Evolutionary conservation across 2,797 vertebrate species (phyloP), one percentile per base, ranked within the genome.

Genomic region (Lithobates sylvaticus): DNA sequence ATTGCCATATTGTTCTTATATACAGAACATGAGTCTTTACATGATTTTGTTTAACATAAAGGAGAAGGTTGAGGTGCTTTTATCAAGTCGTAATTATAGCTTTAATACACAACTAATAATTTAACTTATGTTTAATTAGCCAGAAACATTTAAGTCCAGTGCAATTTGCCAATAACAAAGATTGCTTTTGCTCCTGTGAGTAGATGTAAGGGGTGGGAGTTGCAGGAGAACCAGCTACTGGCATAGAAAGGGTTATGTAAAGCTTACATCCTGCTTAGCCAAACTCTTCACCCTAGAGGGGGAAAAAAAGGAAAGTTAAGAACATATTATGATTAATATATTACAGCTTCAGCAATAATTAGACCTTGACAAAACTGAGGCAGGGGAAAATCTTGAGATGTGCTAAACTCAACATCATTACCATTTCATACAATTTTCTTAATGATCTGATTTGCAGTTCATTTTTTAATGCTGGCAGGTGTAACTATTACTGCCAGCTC

Each of bases 381-480:
- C 27, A 69, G 68, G n/a, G 68, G 76, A 75, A 80, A 64, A 75
- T 80, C 61, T 74, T 29, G 70, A 74, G 84, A 85, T 85, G 26
- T 74, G 76, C 29, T 74, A 73, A 85, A 74, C 34, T 69, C 70
- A 85, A 74, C 70, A 85, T 85, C 84, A 85, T 85, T 85, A 85
- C 70, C 84, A 75, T 80, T 65, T 80, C 76, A 80, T 80, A 80
- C 61, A 80, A 68, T 85, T 72, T 80, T 80, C 77, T 75, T 85
- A 85, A 85, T 80, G 77, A 85, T 85, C 84, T 80, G 42, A 85
- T 78, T 74, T 80, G 77, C 77, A 85, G 77, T 78, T 85, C 77
- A 75, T 85, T 80, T 84, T 83, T 85, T 72, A 65, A 78, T 78
- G 65, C 76, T 78, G 68, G 47, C 50, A 72, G 84, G 76, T 79